Evolutionary conservation across 2,888 invertebrate genomes (phyloP).

Genomic region (Coelopa pilipes): DNA sequence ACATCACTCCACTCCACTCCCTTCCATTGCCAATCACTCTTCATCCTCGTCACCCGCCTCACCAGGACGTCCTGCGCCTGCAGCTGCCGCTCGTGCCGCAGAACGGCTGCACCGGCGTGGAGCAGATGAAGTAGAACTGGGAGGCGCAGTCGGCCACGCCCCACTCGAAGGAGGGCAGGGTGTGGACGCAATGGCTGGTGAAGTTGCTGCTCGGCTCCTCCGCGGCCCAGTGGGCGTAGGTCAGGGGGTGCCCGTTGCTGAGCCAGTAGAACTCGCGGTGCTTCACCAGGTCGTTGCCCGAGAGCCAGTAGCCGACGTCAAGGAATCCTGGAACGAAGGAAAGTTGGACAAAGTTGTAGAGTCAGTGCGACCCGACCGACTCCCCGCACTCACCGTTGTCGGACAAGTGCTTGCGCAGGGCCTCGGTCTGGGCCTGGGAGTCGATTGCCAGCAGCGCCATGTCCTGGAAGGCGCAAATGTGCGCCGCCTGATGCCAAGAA

Average conservation of each 20-base stretch:
- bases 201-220: conserved; percentile 38
- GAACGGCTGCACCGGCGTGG: conserved; percentile 27
- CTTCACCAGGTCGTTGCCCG: conserved; percentile 45
- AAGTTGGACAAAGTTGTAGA: background rate
- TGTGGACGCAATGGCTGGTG: conserved; percentile 38
- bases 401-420: background rate
- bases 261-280: conserved; percentile 45
- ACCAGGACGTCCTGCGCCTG: background rate
- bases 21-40: too few species aligned
- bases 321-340: conserved; percentile 26
- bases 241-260: conserved; percentile 42
- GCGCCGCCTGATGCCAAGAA: conserved; percentile 38
- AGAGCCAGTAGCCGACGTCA: conserved; percentile 46
- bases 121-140: conserved; percentile 46
- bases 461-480: conserved; percentile 42
- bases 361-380: background rate
- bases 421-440: background rate
- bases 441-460: conserved; percentile 38
- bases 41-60: too few species aligned
- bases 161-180: background rate
- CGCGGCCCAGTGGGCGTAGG: conserved; percentile 44
- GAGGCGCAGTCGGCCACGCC: background rate
- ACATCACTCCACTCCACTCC: too few species aligned
- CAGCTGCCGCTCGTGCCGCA: background rate
- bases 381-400: background rate